A percentile compares a stretch with the other conserved stretches of the same genome.
Evolutionary conservation across 1,140 invertebrate genomes (phyloP).

Genomic region (Chlorops oryzae): DNA sequence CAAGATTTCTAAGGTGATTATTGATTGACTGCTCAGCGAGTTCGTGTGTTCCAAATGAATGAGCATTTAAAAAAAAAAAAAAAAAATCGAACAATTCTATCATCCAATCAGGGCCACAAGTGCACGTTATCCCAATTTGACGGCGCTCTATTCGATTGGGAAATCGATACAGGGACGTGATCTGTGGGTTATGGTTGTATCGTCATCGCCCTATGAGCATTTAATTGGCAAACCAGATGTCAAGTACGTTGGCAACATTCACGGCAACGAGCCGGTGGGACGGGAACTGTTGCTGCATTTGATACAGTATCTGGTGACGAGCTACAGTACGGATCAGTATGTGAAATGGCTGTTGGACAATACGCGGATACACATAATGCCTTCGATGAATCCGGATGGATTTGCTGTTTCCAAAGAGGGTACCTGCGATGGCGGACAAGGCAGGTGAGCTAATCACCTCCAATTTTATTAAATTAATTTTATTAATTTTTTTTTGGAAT

Average conservation of each 20-base stretch:
- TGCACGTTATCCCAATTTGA: conserved; percentile 74
- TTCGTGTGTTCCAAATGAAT: too few species aligned
- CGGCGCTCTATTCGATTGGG: conserved; percentile 82
- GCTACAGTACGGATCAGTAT: conserved; percentile 71
- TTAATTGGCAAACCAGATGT: conserved; percentile 88
- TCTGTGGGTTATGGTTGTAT: conserved; percentile 92
- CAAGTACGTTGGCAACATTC: conserved; percentile 88
- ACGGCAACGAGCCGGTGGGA: conserved; percentile 86
- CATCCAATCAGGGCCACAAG: conserved; percentile 63
- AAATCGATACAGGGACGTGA: conserved; percentile 89
- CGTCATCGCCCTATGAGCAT: conserved; percentile 80
- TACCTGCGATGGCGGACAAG: conserved; percentile 75
- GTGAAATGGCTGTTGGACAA: conserved; percentile 82
- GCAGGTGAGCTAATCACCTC: conserved; percentile 56
- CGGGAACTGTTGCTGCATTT: conserved; percentile 81
- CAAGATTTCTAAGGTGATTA: conserved; percentile 64
- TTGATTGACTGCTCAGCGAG: too few species aligned
- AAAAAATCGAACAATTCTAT: too few species aligned
- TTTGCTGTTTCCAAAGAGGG: conserved; percentile 83
- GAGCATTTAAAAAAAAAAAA: too few species aligned
- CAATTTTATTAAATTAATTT: not conserved
- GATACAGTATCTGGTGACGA: conserved; percentile 78
- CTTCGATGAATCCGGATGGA: conserved; percentile 89
- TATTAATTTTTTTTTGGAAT: not conserved
- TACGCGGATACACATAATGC: conserved; percentile 85